Percentiles rank a stretch among this genome's conserved stretches.
Conservation (phyloP, 2,113 vertebrate genomes). For the Bolborhynchus lineola region DNA sequence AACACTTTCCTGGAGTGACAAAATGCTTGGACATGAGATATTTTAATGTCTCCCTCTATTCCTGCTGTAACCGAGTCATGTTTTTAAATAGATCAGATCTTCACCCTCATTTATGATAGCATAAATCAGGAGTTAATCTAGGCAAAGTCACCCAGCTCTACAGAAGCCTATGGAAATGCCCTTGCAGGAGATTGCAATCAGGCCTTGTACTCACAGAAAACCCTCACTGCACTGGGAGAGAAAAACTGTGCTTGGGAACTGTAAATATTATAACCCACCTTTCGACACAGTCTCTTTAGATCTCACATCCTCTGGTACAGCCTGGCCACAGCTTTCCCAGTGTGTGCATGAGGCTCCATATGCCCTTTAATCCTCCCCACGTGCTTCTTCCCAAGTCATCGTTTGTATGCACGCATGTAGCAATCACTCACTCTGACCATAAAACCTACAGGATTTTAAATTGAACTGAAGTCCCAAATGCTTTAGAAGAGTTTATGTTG, state of each 20-base stretch:
- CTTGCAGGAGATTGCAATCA: not conserved
- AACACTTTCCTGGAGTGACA: not conserved
- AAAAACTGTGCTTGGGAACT: constrained; percentile 3
- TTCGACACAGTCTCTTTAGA: not conserved
- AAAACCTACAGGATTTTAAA: constrained; percentile 76
- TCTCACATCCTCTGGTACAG: not conserved
- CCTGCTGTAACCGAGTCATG: not conserved
- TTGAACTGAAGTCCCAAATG: constrained; percentile 71
- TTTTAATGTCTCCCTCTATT: not conserved
- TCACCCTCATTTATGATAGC: not conserved
- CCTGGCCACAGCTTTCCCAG: constrained; percentile 13
- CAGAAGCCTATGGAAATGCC: not conserved
- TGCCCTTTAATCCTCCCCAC: constrained; percentile 54
- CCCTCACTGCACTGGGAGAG: not conserved
- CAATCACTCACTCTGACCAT: constrained; percentile 63
- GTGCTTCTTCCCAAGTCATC: not conserved
- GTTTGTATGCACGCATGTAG: constrained; percentile 59
- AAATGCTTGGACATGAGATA: not conserved
- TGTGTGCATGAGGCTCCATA: not conserved
- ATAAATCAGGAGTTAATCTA: constrained; percentile 17
- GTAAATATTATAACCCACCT: constrained; percentile 2
- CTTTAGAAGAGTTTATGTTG: constrained; percentile 76
- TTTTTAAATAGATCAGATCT: constrained; percentile 19
- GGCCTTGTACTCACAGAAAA: not conserved
- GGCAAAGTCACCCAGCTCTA: not conserved